Percentiles rank a stretch among this genome's conserved stretches.
Evolutionary conservation across 2,113 vertebrate genomes (phyloP).

Genomic region (Microtus montanus): DNA sequence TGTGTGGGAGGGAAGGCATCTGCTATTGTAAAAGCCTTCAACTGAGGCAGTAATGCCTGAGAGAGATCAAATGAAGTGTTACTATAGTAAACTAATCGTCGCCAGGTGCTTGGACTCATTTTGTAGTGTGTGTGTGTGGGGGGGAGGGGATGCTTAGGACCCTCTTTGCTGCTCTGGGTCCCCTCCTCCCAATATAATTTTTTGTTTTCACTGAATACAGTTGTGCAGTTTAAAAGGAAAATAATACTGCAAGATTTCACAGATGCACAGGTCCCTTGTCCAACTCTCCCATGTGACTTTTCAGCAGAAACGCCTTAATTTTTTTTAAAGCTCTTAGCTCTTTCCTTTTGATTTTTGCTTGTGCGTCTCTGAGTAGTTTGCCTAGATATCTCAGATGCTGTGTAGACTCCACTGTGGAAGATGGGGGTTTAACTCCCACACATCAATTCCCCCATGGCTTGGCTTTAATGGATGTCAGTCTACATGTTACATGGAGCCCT

Average conservation of each 20-base stretch:
- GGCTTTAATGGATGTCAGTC: background rate
- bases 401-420: background rate
- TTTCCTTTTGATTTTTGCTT: background rate
- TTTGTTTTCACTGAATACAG: background rate
- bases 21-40: slow-evolving; percentile 86
- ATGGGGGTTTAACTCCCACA: background rate
- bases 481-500: accelerated
- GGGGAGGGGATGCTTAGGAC: background rate
- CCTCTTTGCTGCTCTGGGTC: background rate
- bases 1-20: slow-evolving; percentile 88
- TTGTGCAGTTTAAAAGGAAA: background rate
- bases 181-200: background rate
- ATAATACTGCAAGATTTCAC: background rate
- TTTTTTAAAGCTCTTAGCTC: background rate
- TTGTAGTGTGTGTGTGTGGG: background rate
- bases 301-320: background rate
- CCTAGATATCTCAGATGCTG: background rate
- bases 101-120: slow-evolving; percentile 71
- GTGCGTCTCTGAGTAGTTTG: background rate
- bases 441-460: too few relatives aligned
- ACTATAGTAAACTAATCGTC: slow-evolving; percentile 73
- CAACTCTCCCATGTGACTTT: background rate
- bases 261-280: background rate
- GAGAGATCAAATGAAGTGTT: slow-evolving; percentile 81
- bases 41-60: slow-evolving; percentile 77